Conservation (phyloP, 2,888 invertebrate species). For the Elegia similella region DNA sequence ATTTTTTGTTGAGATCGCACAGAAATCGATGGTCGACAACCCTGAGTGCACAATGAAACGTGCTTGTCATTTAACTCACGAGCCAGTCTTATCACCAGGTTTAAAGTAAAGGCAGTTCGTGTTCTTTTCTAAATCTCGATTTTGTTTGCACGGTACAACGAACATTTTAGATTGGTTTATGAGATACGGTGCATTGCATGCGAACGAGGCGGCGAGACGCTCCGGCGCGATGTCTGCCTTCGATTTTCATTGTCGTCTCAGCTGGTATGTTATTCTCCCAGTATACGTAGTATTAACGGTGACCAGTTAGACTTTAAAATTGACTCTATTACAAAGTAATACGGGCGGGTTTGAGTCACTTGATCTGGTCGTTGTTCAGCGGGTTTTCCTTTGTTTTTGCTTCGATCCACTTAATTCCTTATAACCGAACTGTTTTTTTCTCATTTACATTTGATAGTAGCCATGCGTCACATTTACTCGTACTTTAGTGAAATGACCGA, state of each 20-base stretch:
- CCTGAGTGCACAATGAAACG: not conserved
- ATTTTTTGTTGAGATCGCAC: not conserved
- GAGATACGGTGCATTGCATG: not conserved
- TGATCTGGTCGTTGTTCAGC: not conserved
- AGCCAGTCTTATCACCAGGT: not conserved
- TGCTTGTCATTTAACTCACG: not conserved
- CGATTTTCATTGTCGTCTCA: constrained; percentile 13
- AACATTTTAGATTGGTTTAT: not conserved
- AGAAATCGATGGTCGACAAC: not conserved
- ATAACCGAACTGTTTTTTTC: no score
- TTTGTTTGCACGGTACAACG: constrained; percentile 2
- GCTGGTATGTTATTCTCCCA: not conserved
- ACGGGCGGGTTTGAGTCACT: not conserved
- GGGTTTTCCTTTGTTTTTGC: not conserved
- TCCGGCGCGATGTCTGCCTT: not conserved
- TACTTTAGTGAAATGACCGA: not conserved
- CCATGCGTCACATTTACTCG: not conserved
- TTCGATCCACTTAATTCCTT: no score
- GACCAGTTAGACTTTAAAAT: not conserved
- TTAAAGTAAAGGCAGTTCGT: not conserved
- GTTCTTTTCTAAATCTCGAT: not conserved
- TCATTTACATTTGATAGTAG: no score
- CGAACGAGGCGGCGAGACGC: constrained; percentile 3
- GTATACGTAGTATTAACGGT: not conserved
- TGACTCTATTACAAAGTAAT: not conserved